These are phyloP conservation scores for Gryllus bimaculatus DNA, from an alignment of 1,140 invertebrate genomes.

Conservation along the genomic window DNA sequence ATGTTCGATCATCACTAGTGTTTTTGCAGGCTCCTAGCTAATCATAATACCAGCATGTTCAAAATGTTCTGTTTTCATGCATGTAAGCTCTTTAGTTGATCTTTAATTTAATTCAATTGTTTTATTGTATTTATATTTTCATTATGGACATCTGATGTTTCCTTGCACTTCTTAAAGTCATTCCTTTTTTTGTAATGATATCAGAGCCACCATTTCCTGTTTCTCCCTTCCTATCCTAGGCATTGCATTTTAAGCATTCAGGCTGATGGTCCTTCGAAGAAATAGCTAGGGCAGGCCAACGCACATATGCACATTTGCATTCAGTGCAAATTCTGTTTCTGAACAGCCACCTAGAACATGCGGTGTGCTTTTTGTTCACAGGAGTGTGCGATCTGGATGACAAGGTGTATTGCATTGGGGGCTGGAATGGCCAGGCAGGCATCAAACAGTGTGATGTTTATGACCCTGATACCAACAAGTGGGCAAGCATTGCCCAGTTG, in stretches of 20 bases:
- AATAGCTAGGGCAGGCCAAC: background rate
- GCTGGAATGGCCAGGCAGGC: constrained; percentile 65
- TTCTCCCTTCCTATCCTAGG: background rate
- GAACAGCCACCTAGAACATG: background rate
- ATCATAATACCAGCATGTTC: background rate
- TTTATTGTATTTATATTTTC: background rate
- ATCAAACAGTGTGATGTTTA: constrained; percentile 68
- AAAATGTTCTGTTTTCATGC: background rate
- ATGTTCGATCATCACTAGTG: background rate
- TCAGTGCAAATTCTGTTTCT: background rate
- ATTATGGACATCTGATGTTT: too few species aligned
- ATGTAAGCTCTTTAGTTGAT: background rate
- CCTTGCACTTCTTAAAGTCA: background rate
- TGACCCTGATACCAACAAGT: constrained; percentile 47
- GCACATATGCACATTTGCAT: background rate
- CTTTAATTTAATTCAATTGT: background rate
- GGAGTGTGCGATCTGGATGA: constrained; percentile 60
- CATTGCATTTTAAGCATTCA: background rate
- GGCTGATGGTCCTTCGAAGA: background rate
- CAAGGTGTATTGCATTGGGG: constrained; percentile 70
- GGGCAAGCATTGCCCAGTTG: constrained; percentile 56
- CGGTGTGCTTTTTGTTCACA: constrained; percentile 25
- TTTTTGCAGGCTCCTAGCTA: background rate
- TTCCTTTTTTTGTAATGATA: background rate
- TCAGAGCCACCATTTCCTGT: background rate